Evolutionary conservation across 2,113 vertebrate species (phyloP).

Genomic region (Prochilodus magdalenae): DNA sequence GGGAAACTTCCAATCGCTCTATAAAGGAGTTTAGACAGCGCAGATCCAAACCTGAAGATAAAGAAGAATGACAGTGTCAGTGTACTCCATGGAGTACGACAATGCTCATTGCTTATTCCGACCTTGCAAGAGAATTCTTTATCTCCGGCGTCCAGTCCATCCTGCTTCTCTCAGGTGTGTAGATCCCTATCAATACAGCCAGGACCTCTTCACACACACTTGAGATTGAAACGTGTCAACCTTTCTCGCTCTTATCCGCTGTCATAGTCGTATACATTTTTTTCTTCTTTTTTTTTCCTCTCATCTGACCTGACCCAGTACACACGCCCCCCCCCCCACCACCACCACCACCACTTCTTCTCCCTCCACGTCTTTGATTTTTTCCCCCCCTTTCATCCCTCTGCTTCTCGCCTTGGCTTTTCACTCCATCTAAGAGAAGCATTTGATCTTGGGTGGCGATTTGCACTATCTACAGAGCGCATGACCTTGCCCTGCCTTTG

Average conservation of each 20-base stretch:
- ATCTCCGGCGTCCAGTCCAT: constrained; percentile 4
- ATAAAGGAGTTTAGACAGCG: constrained; percentile 10
- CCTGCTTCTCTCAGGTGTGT: constrained; percentile 26
- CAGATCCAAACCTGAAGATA: constrained; percentile 17
- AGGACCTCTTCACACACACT: not conserved
- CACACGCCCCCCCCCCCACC: not conserved
- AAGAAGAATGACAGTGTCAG: not conserved
- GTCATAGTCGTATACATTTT: not conserved
- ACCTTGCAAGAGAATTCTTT: constrained; percentile 13
- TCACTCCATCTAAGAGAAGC: constrained; percentile 57
- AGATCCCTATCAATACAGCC: constrained; percentile 17
- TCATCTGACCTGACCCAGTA: not conserved
- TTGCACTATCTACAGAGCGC: constrained; percentile 61
- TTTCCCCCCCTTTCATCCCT: constrained; percentile 45
- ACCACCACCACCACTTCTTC: not conserved
- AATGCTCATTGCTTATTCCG: not conserved
- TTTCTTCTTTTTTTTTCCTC: not conserved
- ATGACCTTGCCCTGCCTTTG: constrained; percentile 64
- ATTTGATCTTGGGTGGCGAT: constrained; percentile 71
- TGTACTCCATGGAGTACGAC: not conserved
- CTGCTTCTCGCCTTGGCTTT: constrained; percentile 49
- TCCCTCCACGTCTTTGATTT: constrained; percentile 41
- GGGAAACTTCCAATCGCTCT: not conserved
- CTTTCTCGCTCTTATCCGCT: constrained; percentile 3
- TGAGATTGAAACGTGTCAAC: constrained; percentile 39